phyloP scores from a whole-genome alignment of 2,113 vertebrate genomes.

The Bubo scandiacus region DNA sequence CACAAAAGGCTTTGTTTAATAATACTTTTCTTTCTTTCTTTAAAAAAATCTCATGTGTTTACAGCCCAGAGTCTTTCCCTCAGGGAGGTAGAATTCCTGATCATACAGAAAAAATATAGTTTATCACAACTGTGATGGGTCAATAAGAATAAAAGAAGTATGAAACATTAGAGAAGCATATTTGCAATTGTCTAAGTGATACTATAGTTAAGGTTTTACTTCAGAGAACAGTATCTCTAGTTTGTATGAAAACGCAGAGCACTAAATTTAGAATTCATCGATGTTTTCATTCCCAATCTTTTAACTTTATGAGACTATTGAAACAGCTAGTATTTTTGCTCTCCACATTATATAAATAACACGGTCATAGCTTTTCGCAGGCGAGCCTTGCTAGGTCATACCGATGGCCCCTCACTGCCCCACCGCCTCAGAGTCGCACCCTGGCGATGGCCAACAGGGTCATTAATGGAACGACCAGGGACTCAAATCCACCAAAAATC shows the following conservation, averaged over 20 bases:
- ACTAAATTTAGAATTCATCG: not conserved
- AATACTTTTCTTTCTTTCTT: not conserved
- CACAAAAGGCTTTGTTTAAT: slow-evolving; percentile 16
- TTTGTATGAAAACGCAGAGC: not conserved
- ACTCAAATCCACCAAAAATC: rapidly evolving
- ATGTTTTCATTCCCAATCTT: not conserved
- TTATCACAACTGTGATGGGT: not conserved
- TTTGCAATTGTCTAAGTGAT: not conserved
- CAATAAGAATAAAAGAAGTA: not conserved
- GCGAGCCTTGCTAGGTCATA: rapidly evolving
- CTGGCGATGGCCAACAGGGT: not conserved
- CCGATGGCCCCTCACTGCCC: not conserved
- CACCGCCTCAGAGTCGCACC: not conserved
- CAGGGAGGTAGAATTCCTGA: not conserved
- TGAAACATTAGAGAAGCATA: not conserved
- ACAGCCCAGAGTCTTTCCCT: not conserved
- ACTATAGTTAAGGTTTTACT: not conserved
- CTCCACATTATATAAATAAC: rapidly evolving
- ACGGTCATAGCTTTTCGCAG: not conserved
- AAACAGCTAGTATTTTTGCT: not conserved
- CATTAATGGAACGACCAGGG: not conserved
- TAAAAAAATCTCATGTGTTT: not conserved
- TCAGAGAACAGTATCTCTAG: not conserved
- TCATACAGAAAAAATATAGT: not conserved
- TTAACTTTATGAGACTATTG: not conserved